These are phyloP conservation scores for Tenrec ecaudatus DNA, from an alignment of 2,113 vertebrate species.

Conservation along the genomic window DNA sequence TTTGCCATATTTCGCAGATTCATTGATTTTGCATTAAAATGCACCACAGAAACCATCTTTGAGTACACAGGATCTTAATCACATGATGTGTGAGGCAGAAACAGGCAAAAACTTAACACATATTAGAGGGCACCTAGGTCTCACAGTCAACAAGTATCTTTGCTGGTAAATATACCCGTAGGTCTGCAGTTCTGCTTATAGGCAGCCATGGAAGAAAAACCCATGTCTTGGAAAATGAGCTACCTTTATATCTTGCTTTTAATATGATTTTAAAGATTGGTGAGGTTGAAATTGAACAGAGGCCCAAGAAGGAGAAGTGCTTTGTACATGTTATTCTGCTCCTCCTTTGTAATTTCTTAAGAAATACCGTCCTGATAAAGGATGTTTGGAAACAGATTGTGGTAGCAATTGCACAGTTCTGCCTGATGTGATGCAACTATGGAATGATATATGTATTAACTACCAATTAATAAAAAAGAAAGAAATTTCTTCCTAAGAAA, in stretches of 20 bases:
- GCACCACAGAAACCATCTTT: background rate
- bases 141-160: background rate
- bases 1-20: background rate
- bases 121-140: conserved; percentile 83
- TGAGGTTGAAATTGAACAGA: conserved; percentile 28
- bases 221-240: conserved; percentile 54
- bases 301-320: conserved; percentile 32
- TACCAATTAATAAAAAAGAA: no score
- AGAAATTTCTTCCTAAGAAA: conserved; percentile 23
- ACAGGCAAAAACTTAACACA: conserved; percentile 41
- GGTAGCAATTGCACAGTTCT: no score
- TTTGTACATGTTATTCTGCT: conserved; percentile 2
- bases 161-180: conserved; percentile 49
- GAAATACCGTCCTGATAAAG: no score
- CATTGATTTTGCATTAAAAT: background rate
- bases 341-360: background rate
- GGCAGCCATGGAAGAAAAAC: conserved; percentile 72
- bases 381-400: no score
- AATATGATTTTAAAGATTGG: conserved; percentile 60
- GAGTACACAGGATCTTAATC: background rate
- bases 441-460: no score
- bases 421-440: no score
- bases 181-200: conserved; percentile 74
- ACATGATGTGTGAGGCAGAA: background rate
- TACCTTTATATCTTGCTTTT: conserved; percentile 50